Evolutionary conservation across 2,888 invertebrate genomes (phyloP).

Genomic region (Monopis laevigella): DNA sequence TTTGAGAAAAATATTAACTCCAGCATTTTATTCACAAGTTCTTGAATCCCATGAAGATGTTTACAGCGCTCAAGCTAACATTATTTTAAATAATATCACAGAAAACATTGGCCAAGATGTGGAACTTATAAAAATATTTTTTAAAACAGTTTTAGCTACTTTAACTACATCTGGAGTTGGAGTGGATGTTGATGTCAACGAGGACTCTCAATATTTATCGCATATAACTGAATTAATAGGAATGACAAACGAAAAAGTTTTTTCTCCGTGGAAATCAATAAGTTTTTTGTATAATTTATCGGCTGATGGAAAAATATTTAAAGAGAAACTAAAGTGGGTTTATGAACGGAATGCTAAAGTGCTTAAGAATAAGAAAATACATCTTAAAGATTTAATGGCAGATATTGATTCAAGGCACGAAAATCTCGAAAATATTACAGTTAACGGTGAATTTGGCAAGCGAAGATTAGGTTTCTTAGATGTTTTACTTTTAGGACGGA

Average conservation of each 20-base stretch:
- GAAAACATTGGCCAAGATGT: background rate
- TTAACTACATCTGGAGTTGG: background rate
- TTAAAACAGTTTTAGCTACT: background rate
- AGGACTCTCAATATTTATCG: background rate
- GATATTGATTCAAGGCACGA: slow-evolving; percentile 2
- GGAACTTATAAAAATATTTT: background rate
- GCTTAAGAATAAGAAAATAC: background rate
- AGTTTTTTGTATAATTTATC: slow-evolving; percentile 1
- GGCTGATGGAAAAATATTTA: slow-evolving; percentile 1
- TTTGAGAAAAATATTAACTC: slow-evolving; percentile 4
- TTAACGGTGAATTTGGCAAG: background rate
- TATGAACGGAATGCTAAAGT: background rate
- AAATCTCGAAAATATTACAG: background rate
- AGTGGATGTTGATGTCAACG: background rate
- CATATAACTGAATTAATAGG: background rate
- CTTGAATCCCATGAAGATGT: background rate
- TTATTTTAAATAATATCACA: background rate
- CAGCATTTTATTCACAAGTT: slow-evolving; percentile 1
- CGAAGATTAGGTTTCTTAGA: background rate
- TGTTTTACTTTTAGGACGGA: slow-evolving; percentile 1
- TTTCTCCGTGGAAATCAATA: slow-evolving; percentile 1
- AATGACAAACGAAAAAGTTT: slow-evolving; percentile 3
- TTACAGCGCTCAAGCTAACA: background rate
- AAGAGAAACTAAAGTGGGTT: background rate
- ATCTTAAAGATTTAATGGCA: background rate